A percentile compares a stretch with the other conserved stretches of the same genome.
Conservation (phyloP, 2,113 vertebrate genomes). For the Australoheros scitulus region DNA sequence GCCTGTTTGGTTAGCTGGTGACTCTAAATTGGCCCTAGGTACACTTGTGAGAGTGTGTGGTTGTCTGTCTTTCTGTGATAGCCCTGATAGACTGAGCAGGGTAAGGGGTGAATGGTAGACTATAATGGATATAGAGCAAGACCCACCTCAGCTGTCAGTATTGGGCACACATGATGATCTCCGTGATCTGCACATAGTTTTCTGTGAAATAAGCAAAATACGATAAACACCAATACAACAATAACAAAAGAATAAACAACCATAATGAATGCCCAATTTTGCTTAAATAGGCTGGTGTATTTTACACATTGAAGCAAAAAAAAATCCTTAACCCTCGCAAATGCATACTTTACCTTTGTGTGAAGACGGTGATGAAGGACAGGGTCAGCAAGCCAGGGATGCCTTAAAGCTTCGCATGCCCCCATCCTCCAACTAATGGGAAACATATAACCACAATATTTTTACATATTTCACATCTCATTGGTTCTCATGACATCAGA, state of each 20-base stretch:
- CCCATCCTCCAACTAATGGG: slow-evolving; percentile 92
- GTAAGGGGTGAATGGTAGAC: neutral
- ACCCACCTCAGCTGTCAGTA: slow-evolving; percentile 74
- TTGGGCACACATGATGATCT: slow-evolving; percentile 76
- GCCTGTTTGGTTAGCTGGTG: neutral
- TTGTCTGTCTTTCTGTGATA: neutral
- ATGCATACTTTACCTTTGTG: slow-evolving; percentile 79
- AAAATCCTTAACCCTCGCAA: neutral
- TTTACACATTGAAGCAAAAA: neutral
- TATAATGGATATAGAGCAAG: neutral
- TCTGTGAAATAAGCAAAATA: slow-evolving; percentile 59
- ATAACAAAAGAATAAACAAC: neutral
- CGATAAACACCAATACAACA: neutral
- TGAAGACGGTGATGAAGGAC: slow-evolving; percentile 85
- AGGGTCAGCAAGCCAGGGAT: slow-evolving; percentile 91
- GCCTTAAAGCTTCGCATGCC: slow-evolving; percentile 90
- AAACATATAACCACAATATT: slow-evolving; percentile 21
- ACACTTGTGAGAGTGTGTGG: neutral
- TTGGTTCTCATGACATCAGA: neutral
- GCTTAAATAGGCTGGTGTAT: neutral
- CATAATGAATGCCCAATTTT: neutral
- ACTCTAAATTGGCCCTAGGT: neutral
- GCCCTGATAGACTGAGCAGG: neutral
- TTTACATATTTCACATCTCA: neutral
- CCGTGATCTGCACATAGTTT: slow-evolving; percentile 82